phyloP scores from a whole-genome alignment of 2,797 vertebrate species.

The Allobates femoralis region DNA sequence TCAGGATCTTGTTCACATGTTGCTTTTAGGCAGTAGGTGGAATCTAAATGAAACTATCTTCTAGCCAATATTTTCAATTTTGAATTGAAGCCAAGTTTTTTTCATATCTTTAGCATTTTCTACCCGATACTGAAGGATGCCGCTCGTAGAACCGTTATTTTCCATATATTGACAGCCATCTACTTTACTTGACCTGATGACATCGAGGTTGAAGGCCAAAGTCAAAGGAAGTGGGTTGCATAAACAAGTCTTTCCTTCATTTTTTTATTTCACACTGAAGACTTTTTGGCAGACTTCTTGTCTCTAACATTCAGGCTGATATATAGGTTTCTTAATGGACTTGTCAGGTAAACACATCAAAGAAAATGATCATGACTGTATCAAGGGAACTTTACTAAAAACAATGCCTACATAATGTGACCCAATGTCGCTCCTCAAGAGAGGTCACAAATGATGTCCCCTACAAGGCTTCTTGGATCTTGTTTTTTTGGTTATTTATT shows the following conservation, averaged over 20 bases:
- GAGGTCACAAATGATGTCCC: neutral
- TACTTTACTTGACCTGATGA: neutral
- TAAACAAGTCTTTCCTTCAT: constrained; percentile 34
- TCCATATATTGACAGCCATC: neutral
- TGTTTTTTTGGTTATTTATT: neutral
- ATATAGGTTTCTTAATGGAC: constrained; percentile 40
- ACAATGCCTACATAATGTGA: neutral
- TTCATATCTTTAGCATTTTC: too few species aligned
- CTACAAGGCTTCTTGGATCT: neutral
- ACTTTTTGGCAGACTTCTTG: neutral
- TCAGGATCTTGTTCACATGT: too few species aligned
- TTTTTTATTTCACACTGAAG: constrained; percentile 13
- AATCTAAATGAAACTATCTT: too few species aligned
- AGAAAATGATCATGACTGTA: constrained; percentile 8
- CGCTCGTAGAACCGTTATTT: neutral
- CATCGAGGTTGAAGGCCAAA: neutral
- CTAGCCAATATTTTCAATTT: too few species aligned
- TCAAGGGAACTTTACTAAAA: constrained; percentile 5
- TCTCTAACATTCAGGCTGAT: constrained; percentile 31
- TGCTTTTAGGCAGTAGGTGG: too few species aligned
- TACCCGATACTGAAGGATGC: neutral
- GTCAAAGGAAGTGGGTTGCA: constrained; percentile 7
- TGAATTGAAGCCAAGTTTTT: too few species aligned
- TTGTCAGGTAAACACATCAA: constrained; percentile 52
- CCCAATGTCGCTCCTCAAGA: neutral